phyloP scores from a whole-genome alignment of 37 sponge, comb jelly and placozoan genomes.

The Chondrosia reniformis region DNA sequence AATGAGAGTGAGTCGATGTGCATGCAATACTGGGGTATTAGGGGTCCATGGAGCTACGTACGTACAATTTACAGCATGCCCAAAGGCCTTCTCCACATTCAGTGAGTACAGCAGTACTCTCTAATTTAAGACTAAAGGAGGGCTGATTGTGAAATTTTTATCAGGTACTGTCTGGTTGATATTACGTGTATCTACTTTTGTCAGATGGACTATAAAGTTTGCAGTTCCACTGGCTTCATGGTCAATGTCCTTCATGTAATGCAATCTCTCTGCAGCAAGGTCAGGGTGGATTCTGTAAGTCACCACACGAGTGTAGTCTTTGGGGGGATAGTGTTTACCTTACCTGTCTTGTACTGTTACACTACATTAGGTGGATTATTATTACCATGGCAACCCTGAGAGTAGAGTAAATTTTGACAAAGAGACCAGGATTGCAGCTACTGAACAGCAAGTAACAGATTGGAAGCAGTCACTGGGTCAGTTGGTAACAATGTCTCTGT shows the following conservation, averaged over 20 bases:
- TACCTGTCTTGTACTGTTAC: not conserved
- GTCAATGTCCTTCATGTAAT: constrained; percentile 74
- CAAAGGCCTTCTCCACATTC: too few species aligned
- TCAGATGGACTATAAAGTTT: constrained; percentile 27
- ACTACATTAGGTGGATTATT: constrained; percentile 44
- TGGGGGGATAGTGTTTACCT: not conserved
- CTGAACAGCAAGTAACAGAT: constrained; percentile 42
- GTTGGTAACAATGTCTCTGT: not conserved
- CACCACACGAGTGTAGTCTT: not conserved
- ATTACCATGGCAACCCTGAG: constrained; percentile 31
- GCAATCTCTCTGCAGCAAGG: constrained; percentile 66
- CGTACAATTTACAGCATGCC: too few species aligned
- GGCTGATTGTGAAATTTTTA: too few species aligned
- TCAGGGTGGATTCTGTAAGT: constrained; percentile 69
- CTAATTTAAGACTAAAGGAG: too few species aligned
- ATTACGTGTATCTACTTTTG: too few species aligned
- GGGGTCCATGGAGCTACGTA: not conserved
- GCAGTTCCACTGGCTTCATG: constrained; percentile 65
- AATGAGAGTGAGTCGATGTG: constrained; percentile 24
- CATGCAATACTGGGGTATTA: not conserved
- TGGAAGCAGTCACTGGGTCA: constrained; percentile 19
- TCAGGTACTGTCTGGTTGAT: too few species aligned
- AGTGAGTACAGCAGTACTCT: too few species aligned
- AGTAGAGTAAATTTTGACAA: constrained; percentile 26
- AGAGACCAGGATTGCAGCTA: constrained; percentile 36